phyloP scores from a whole-genome alignment of 1,140 invertebrate genomes.

The Drosophila novamexicana region DNA sequence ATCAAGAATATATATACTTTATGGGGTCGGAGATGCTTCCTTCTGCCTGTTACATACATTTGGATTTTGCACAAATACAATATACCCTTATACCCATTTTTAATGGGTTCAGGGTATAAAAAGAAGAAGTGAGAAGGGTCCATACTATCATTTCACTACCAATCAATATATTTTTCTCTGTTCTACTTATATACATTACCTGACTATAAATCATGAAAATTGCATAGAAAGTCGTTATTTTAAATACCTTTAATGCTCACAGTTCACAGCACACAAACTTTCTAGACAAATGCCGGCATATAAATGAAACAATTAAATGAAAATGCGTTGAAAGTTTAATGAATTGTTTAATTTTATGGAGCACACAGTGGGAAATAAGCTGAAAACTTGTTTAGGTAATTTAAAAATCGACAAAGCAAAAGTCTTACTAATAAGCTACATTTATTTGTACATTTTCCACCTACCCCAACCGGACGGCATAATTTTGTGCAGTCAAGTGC shows the following conservation, averaged over 20 bases:
- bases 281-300: not conserved
- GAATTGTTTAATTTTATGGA: conserved; percentile 30
- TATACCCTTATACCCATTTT: too few relatives aligned
- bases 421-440: conserved; percentile 26
- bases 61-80: too few relatives aligned
- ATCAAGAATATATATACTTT: too few relatives aligned
- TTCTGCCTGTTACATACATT: too few relatives aligned
- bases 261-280: not conserved
- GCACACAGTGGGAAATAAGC: conserved; percentile 10
- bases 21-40: too few relatives aligned
- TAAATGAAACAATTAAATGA: not conserved
- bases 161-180: too few relatives aligned
- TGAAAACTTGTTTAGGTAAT: conserved; percentile 9
- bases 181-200: too few relatives aligned
- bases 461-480: conserved; percentile 8
- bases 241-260: not conserved
- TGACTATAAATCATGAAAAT: too few relatives aligned
- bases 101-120: too few relatives aligned
- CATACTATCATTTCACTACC: too few relatives aligned
- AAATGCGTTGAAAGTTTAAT: conserved; percentile 15
- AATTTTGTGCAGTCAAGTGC: conserved; percentile 70
- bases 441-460: conserved; percentile 37
- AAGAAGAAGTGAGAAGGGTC: too few relatives aligned
- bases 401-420: conserved; percentile 14
- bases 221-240: too few relatives aligned